A percentile compares a stretch with the other conserved stretches of the same genome.
phyloP scores from a whole-genome alignment of 2,797 vertebrate species.

The Argentina silus region DNA sequence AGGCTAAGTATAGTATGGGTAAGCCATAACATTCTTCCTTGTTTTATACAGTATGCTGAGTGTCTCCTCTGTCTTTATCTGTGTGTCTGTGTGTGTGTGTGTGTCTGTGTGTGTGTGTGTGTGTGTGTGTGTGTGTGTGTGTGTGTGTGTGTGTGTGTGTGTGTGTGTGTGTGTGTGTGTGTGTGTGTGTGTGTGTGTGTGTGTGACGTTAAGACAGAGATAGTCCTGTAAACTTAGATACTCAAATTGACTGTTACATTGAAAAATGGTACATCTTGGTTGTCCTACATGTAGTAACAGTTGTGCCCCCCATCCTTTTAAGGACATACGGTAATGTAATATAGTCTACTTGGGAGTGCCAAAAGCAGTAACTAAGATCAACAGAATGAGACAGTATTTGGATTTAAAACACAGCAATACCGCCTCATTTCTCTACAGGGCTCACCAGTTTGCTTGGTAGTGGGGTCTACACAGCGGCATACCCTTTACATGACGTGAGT shows the following conservation, averaged over 20 bases:
- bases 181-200: background rate
- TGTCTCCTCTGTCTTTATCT: background rate
- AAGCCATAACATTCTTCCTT: slow-evolving; percentile 53
- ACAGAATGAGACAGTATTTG: slow-evolving; percentile 5
- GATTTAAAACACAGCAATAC: background rate
- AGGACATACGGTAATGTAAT: background rate
- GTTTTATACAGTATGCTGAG: background rate
- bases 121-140: background rate
- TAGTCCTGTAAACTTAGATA: slow-evolving; percentile 6
- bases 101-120: slow-evolving; percentile 7
- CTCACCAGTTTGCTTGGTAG: slow-evolving; percentile 94
- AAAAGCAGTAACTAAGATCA: slow-evolving; percentile 12
- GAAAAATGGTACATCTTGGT: slow-evolving; percentile 1
- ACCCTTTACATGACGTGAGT: slow-evolving; percentile 96
- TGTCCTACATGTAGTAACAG: background rate
- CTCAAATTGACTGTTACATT: background rate
- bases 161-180: background rate
- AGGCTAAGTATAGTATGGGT: slow-evolving; percentile 97
- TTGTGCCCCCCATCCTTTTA: background rate
- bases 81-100: background rate
- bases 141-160: background rate
- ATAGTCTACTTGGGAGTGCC: background rate
- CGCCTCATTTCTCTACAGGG: slow-evolving; percentile 70
- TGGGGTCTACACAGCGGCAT: slow-evolving; percentile 91
- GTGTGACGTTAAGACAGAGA: slow-evolving; percentile 5